Evolutionary conservation across 2,888 invertebrate genomes (phyloP).

Genomic region (Nesidiocoris tenuis): DNA sequence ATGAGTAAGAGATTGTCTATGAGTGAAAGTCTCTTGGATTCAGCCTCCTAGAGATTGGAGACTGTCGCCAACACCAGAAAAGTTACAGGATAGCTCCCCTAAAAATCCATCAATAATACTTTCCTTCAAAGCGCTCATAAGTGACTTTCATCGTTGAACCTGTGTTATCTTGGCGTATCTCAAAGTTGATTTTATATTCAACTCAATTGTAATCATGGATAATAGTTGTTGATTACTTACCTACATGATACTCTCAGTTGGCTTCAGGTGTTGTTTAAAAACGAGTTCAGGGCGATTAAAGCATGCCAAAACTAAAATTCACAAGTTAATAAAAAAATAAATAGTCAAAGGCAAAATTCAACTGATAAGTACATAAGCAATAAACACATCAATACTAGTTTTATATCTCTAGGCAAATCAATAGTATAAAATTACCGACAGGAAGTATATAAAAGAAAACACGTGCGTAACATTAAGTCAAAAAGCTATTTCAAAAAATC

Average conservation of each 20-base stretch:
- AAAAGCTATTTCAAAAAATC: background rate
- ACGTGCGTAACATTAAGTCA: background rate
- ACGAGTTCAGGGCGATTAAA: constrained; percentile 31
- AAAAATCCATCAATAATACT: too few relatives aligned
- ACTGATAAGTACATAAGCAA: background rate
- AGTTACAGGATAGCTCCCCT: too few relatives aligned
- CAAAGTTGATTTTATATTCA: too few relatives aligned
- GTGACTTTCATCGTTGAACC: too few relatives aligned
- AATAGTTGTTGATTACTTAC: too few relatives aligned
- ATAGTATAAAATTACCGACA: background rate
- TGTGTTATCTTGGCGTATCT: too few relatives aligned
- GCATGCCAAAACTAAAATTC: constrained; percentile 40
- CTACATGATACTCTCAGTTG: constrained; percentile 4
- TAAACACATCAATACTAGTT: background rate
- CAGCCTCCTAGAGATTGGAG: too few relatives aligned
- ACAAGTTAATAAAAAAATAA: constrained; percentile 34
- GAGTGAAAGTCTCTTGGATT: too few relatives aligned
- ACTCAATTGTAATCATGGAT: too few relatives aligned
- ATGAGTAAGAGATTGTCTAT: too few relatives aligned
- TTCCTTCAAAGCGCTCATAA: too few relatives aligned
- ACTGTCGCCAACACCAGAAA: too few relatives aligned
- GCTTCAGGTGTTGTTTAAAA: constrained; percentile 17
- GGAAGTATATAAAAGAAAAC: background rate
- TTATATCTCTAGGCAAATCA: background rate
- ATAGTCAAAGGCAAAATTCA: background rate